Evolutionary conservation across 23 tunicate genomes (phyloP), one percentile per base, ranked within the genome.

Genomic region (Trididemnum nubilum): DNA sequence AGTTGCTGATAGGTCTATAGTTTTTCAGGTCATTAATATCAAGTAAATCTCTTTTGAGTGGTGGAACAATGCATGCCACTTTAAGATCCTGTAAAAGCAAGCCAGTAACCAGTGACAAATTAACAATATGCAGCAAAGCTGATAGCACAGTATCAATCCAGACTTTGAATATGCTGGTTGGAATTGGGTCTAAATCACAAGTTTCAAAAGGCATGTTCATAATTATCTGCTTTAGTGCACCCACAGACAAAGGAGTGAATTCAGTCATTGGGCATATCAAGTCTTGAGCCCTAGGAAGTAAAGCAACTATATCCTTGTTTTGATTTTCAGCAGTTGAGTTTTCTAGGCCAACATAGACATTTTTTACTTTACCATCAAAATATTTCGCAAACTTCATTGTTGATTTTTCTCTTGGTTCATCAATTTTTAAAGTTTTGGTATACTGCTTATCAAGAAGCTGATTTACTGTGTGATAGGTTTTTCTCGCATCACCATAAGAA

Each of bases 11-110:
- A 44, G 54, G 54, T 44, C 54, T 44, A 44, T 44, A 44, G 54
- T 44, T 44, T 44, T 15, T 44, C 54, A 44, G 15, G 54, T 44
- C 54, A 44, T 44, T 44, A 15, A 44, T 44, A 44, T 44, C 54
- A 44, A 44, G 54, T 15, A 7, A 44, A 9, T 44, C 54, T 44
- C 15, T 44, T 44, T 44, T 44, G 15, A 44, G 54, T 44, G 12
- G 54, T 44, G 54, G 54, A 44, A 44, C 54, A 44, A 44, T 44
- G 54, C 54, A 44, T 44, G 54, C 54, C 54, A 44, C 54, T 44
- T n/a, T 44, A 44, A 44, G 54, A 15, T 44, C 15, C 15, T 44
- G 54, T 7, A 15, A 15, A 44, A 44, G 54, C 54, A 15, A 44
- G 15, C 54, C 54, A 7, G 54, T 44, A 44, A 7, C 54, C 9